Evolutionary conservation across 2,888 invertebrate genomes (phyloP).

Genomic region (Luperina nickerlii): DNA sequence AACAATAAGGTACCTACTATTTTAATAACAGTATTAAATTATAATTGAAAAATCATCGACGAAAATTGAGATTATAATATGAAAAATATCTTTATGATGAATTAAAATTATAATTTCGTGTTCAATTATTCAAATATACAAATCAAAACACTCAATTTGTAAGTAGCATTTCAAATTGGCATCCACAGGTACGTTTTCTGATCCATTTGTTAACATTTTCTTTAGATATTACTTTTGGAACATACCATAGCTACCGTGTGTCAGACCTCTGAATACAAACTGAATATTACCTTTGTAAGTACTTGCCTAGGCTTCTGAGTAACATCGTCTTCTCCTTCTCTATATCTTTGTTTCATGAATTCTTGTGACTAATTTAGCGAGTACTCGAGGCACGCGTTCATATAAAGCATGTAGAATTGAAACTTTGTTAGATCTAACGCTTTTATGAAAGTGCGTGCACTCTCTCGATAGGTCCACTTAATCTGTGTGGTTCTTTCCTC

Average conservation of each 20-base stretch:
- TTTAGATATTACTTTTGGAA: background rate
- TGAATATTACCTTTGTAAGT: background rate
- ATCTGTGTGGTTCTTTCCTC: too few species aligned
- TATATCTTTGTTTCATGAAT: constrained; percentile 11
- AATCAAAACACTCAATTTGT: background rate
- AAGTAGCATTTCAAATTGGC: background rate
- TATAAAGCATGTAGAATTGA: background rate
- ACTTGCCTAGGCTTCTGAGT: background rate
- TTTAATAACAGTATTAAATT: background rate
- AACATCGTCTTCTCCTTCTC: background rate
- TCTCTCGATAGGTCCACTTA: background rate
- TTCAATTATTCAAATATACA: background rate
- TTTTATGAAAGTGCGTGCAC: background rate
- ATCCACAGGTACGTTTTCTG: background rate
- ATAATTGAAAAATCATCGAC: background rate
- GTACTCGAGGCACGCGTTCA: background rate
- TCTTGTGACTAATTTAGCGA: constrained; percentile 8
- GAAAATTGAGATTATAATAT: background rate
- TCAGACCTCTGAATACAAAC: too few species aligned
- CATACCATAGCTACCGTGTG: background rate
- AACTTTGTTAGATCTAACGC: constrained; percentile 6
- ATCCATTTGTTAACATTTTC: constrained; percentile 2
- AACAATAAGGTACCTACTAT: too few species aligned
- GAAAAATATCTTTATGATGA: background rate
- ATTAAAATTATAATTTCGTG: background rate